These are phyloP conservation scores for Ypsolopha scabrella DNA, from an alignment of 2,888 invertebrate genomes.

Conservation along the genomic window DNA sequence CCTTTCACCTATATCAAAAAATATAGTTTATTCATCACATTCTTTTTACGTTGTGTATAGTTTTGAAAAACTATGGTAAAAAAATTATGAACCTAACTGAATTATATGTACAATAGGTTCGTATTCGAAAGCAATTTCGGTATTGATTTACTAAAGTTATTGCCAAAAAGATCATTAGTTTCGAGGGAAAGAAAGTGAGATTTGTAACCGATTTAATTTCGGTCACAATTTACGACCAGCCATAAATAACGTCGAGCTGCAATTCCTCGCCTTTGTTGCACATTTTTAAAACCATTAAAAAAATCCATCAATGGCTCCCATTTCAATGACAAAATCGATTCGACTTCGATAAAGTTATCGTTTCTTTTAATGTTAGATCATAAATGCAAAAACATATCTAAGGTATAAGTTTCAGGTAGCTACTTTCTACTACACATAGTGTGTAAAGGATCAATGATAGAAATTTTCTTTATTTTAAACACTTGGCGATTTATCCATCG, in stretches of 20 bases:
- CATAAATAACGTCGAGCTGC: slow-evolving; percentile 55
- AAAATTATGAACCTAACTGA: no score
- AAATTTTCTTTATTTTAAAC: no score
- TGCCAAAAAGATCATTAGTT: slow-evolving; percentile 38
- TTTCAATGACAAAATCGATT: slow-evolving; percentile 50
- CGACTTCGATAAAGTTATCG: slow-evolving; percentile 21
- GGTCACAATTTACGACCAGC: slow-evolving; percentile 57
- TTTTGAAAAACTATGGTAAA: no score
- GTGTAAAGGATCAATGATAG: no score
- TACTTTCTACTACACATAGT: no score
- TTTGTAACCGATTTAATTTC: slow-evolving; percentile 60
- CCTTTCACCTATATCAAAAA: no score
- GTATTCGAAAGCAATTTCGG: slow-evolving; percentile 8
- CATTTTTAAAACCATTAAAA: slow-evolving; percentile 65
- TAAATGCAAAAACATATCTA: no score
- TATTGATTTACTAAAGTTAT: slow-evolving; percentile 55
- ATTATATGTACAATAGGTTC: neutral
- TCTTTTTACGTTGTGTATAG: no score
- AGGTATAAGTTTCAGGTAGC: no score
- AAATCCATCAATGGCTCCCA: slow-evolving; percentile 59
- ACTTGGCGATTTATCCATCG: no score
- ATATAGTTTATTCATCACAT: no score
- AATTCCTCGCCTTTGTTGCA: slow-evolving; percentile 54
- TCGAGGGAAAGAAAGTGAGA: slow-evolving; percentile 37
- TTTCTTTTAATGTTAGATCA: slow-evolving; percentile 27